These are phyloP conservation scores for Troides oblongomaculatus DNA, from an alignment of 2,888 invertebrate species.

Conservation along the genomic window DNA sequence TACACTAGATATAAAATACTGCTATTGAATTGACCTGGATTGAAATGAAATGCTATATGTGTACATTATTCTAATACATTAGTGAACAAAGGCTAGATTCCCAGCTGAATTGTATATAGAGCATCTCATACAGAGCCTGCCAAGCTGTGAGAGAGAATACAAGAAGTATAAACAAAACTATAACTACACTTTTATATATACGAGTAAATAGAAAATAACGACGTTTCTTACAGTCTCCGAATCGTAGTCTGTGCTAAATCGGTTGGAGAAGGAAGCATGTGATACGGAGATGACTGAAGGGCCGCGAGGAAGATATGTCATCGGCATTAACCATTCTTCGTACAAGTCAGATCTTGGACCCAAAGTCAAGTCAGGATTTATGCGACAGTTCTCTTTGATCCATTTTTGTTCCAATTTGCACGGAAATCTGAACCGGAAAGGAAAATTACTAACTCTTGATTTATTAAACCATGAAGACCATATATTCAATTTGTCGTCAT, in stretches of 20 bases:
- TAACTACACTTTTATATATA: neutral
- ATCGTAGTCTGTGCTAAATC: constrained; percentile 2
- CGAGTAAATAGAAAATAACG: too few species aligned
- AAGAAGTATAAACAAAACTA: neutral
- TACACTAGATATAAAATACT: too few species aligned
- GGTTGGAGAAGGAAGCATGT: constrained; percentile 12
- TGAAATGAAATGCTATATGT: too few species aligned
- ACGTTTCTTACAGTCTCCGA: constrained; percentile 8
- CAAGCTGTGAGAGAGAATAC: too few species aligned
- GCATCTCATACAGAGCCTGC: too few species aligned
- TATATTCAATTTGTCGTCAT: too few species aligned
- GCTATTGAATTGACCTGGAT: too few species aligned
- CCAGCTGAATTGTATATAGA: too few species aligned
- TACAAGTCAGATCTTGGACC: constrained; percentile 78
- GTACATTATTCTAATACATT: too few species aligned
- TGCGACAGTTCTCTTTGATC: constrained; percentile 83
- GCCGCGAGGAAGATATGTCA: constrained; percentile 18
- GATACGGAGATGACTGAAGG: constrained; percentile 19
- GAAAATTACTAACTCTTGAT: neutral
- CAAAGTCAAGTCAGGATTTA: constrained; percentile 75
- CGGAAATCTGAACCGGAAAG: constrained; percentile 60
- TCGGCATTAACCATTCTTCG: constrained; percentile 68
- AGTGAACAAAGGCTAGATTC: too few species aligned
- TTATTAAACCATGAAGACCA: too few species aligned
- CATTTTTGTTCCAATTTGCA: constrained; percentile 79